Percentiles rank a stretch among this genome's conserved stretches.
phyloP scores from a whole-genome alignment of 2,113 vertebrate species.

The Prolemur simus region DNA sequence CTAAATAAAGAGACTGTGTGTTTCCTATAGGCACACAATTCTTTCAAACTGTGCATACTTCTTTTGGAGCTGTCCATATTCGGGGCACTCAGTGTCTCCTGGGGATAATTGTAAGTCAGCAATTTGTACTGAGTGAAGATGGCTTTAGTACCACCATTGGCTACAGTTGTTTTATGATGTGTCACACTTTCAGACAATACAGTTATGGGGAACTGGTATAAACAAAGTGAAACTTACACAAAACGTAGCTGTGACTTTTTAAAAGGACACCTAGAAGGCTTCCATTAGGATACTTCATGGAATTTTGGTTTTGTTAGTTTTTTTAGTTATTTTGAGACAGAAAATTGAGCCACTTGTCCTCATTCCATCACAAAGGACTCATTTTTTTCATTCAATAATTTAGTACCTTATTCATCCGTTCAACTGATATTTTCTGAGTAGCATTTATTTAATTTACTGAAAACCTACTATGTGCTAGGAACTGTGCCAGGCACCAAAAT shows the following conservation, averaged over 20 bases:
- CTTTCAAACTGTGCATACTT: conserved; percentile 59
- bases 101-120: conserved; percentile 51
- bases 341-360: background rate
- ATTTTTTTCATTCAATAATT: background rate
- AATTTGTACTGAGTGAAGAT: conserved; percentile 49
- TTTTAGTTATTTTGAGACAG: conserved; percentile 5
- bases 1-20: conserved; percentile 52
- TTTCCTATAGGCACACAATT: conserved; percentile 59
- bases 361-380: background rate
- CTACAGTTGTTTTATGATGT: conserved; percentile 55
- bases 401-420: background rate
- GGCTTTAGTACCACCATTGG: conserved; percentile 3
- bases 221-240: conserved; percentile 52
- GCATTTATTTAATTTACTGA: background rate
- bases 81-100: conserved; percentile 34
- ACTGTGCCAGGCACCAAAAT: background rate
- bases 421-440: background rate
- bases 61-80: conserved; percentile 54
- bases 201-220: conserved; percentile 34
- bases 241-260: background rate
- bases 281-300: background rate
- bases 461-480: background rate
- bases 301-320: background rate
- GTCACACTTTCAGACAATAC: conserved; percentile 56
- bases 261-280: conserved; percentile 12